phyloP scores from a whole-genome alignment of 1,140 invertebrate genomes.

The Hypsibius dujardini region DNA sequence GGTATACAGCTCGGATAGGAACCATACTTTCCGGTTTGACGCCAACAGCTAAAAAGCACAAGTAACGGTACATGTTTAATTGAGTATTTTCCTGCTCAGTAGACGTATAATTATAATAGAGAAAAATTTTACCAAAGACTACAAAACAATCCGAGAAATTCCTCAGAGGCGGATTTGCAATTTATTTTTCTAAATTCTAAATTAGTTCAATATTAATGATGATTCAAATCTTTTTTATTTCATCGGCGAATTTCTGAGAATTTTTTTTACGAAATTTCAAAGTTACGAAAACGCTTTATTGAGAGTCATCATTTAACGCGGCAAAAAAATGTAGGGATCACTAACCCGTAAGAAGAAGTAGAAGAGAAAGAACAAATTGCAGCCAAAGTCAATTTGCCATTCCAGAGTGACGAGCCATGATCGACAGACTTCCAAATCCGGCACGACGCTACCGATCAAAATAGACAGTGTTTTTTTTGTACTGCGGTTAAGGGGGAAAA shows the following conservation, averaged over 20 bases:
- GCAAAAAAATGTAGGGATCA: too few relatives aligned
- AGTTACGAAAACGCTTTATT: too few relatives aligned
- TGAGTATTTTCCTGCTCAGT: too few relatives aligned
- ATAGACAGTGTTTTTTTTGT: background rate
- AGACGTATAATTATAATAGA: too few relatives aligned
- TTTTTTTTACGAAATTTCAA: too few relatives aligned
- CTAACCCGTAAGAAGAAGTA: background rate
- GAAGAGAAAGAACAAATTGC: background rate
- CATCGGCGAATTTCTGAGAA: too few relatives aligned
- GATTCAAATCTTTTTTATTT: too few relatives aligned
- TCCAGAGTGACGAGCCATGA: background rate
- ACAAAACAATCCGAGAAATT: background rate
- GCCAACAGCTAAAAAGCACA: background rate
- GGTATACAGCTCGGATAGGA: background rate
- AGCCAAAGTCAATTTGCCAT: background rate
- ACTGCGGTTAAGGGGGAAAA: too few relatives aligned
- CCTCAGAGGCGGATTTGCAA: too few relatives aligned
- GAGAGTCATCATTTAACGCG: too few relatives aligned
- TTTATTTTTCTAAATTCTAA: too few relatives aligned
- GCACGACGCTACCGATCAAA: background rate
- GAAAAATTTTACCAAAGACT: background rate
- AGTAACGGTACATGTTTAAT: background rate
- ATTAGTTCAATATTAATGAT: too few relatives aligned
- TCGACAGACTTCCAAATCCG: conserved; percentile 1
- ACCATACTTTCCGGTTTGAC: background rate